Evolutionary conservation across 2,113 vertebrate genomes (phyloP).

Genomic region (Pyxicephalus adspersus): DNA sequence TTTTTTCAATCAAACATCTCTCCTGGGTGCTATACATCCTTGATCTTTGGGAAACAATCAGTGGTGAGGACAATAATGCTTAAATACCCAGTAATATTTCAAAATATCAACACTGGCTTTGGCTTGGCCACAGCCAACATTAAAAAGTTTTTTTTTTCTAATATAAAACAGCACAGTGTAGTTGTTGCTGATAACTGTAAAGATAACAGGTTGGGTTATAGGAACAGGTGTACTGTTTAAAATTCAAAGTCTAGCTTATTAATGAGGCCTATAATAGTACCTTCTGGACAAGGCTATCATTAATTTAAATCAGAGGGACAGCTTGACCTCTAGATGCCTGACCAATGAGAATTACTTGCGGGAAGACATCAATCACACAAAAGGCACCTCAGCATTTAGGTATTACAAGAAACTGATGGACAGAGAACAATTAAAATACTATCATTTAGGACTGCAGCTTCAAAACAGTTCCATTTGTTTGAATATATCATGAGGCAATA

Average conservation of each 20-base stretch:
- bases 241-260: not conserved
- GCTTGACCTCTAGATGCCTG: constrained; percentile 22
- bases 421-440: not conserved
- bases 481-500: not conserved
- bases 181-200: not conserved
- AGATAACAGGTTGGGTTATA: constrained; percentile 5
- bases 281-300: constrained; percentile 29
- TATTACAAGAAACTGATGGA: not conserved
- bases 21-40: constrained; percentile 5
- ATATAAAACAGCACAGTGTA: not conserved
- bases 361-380: constrained; percentile 19
- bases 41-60: not conserved
- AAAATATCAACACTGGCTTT: not conserved
- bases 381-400: not conserved
- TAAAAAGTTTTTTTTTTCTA: not conserved
- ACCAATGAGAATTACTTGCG: constrained; percentile 1
- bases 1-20: constrained; percentile 11
- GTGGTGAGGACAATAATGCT: not conserved
- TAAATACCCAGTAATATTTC: not conserved
- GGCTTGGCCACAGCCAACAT: no score
- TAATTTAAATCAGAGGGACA: not conserved
- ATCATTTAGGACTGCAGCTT: not conserved
- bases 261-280: constrained; percentile 8
- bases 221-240: not conserved
- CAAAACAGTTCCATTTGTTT: not conserved